Percentiles rank a stretch among this genome's conserved stretches.
phyloP scores from a whole-genome alignment of 2,113 vertebrate genomes.

The Mustela lutreola region DNA sequence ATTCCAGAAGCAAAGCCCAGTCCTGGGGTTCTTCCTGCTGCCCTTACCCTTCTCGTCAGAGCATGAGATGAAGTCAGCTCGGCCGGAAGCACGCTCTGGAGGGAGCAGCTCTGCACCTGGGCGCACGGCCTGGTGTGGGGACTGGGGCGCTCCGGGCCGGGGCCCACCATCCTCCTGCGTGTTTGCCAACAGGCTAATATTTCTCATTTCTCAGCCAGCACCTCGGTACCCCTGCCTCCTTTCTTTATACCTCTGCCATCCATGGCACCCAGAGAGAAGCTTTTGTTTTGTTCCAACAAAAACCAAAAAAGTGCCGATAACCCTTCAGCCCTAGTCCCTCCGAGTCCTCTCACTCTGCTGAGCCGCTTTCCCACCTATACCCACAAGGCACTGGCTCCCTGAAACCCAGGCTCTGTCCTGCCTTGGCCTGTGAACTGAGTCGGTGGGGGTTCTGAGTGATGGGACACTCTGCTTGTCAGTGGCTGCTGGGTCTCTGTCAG shows the following conservation, averaged over 20 bases:
- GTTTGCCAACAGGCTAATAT: background rate
- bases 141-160: rapidly evolving
- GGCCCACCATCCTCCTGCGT: too few species aligned
- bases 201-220: background rate
- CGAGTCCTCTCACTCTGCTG: background rate
- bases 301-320: background rate
- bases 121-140: background rate
- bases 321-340: background rate
- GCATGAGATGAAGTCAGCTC: background rate
- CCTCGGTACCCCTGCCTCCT: background rate
- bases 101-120: rapidly evolving
- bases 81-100: background rate
- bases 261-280: background rate
- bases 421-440: background rate
- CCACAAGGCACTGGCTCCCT: background rate
- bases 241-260: background rate
- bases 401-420: background rate
- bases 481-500: background rate
- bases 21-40: background rate
- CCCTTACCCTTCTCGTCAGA: background rate
- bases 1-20: background rate
- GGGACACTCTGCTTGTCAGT: background rate
- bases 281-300: background rate
- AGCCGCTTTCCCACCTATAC: background rate
- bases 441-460: background rate